These are phyloP conservation scores for Sarcophaga bullata DNA, from an alignment of 1,140 invertebrate species.

Conservation along the genomic window DNA sequence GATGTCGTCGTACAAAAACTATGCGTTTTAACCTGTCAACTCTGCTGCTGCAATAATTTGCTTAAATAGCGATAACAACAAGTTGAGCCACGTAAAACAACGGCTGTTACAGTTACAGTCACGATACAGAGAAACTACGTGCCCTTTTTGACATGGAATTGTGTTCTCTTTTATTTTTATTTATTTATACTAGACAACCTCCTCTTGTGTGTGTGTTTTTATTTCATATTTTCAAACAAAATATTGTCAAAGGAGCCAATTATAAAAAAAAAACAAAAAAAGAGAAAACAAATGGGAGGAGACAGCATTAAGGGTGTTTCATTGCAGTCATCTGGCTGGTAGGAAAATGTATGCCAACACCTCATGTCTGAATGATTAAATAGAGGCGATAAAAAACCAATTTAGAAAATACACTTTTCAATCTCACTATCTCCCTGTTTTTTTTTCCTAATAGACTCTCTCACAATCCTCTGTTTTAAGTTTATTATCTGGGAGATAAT, in stretches of 20 bases:
- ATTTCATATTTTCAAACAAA: background rate
- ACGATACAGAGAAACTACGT: constrained; percentile 8
- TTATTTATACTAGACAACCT: background rate
- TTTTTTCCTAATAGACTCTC: too few relatives aligned
- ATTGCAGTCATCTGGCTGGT: background rate
- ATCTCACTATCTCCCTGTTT: too few relatives aligned
- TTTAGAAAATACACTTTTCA: background rate
- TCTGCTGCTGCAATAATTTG: background rate
- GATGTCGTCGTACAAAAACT: too few relatives aligned
- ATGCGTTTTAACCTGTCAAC: too few relatives aligned
- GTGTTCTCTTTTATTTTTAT: background rate
- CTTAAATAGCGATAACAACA: background rate
- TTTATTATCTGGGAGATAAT: too few relatives aligned
- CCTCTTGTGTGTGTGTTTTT: background rate
- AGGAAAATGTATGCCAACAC: too few relatives aligned
- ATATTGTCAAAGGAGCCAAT: background rate
- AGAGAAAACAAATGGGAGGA: background rate
- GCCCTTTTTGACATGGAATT: background rate
- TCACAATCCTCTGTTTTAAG: too few relatives aligned
- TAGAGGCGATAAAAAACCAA: background rate
- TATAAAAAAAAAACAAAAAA: background rate
- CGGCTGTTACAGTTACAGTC: background rate
- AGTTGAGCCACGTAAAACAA: background rate
- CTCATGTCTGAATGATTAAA: background rate
- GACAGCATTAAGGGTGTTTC: background rate